A percentile compares a stretch with the other conserved stretches of the same genome.
Conservation (phyloP, 2,113 vertebrate species). For the Aegithalos caudatus region DNA sequence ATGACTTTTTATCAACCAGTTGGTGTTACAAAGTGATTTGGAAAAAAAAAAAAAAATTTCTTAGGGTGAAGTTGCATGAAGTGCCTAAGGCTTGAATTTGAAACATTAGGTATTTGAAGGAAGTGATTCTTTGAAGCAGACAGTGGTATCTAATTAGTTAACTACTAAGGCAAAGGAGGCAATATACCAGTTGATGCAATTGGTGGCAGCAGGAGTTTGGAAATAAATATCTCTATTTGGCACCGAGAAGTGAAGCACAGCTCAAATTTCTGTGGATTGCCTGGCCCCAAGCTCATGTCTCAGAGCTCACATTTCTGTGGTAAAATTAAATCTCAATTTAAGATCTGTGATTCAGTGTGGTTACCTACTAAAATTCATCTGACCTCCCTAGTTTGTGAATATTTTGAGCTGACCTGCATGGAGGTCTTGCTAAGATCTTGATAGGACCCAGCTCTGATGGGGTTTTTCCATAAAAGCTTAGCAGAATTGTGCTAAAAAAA, state of each 20-base stretch:
- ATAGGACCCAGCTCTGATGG: not conserved
- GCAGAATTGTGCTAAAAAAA: not conserved
- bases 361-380: slow-evolving; percentile 10
- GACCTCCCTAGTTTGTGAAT: not conserved
- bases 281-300: not conserved
- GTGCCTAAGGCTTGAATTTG: not conserved
- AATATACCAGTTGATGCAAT: slow-evolving; percentile 19
- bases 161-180: not conserved
- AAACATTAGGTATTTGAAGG: not conserved
- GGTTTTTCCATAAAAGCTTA: not conserved
- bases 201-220: slow-evolving; percentile 47
- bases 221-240: slow-evolving; percentile 50
- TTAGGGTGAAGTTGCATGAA: not conserved
- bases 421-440: not conserved
- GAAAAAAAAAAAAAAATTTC: not conserved
- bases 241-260: slow-evolving; percentile 5
- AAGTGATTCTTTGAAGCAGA: not conserved
- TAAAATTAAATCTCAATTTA: slow-evolving; percentile 35
- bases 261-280: slow-evolving; percentile 25
- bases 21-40: not conserved
- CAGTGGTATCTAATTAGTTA: slow-evolving; percentile 18
- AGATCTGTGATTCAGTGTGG: not conserved
- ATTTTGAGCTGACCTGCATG: slow-evolving; percentile 2
- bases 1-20: not conserved
- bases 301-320: not conserved